Base-by-base conservation (phyloP, 2,113 vertebrate species). In the Desmodus rotundus region DNA sequence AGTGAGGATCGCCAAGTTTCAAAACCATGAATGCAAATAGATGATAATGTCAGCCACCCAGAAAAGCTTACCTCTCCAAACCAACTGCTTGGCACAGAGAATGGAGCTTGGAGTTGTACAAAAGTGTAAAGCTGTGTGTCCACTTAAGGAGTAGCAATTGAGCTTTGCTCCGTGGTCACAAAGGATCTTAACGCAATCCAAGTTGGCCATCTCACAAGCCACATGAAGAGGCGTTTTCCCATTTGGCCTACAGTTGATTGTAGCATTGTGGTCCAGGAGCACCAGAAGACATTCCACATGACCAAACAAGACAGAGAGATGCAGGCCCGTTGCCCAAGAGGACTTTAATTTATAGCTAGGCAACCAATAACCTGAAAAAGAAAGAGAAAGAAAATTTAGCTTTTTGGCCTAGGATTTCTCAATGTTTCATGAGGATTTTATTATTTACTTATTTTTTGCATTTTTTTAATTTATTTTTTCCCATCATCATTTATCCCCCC, bases 151-250 rank as follows among this genome's bases (percentile, higher is more conserved):
- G 92, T 99, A 98, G 87, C 98, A 98, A 96, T 99, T 99, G 93
- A 99, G 97, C 96, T 99, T 99, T 5, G 99, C 99, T 1, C 99
- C 99, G 0, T 99, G 98, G 80, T 98, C 98, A 96, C 99, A 98
- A 7, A 99, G 99, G 92, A 99, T 94, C 89, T 98, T 98, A 92
- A 99, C 99, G 2, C 98, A 99, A 70, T 99, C 99, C 0, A 98
- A 93, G 14, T 99, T 99, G 81, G 99, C 98, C 36, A 98, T 97
- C 82, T 99, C 98, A 70, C 99, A 99, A 15, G 99, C 99, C 58
- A 99, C 98, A 0, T 99, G 99, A 94, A 99, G 98, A 0, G 99
- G 99, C 0, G 99, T 99, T 98, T 99, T 99, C n/a, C 99, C 99
- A 0, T 99, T 99, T 74, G 99, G 99, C 95, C 98, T 99, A 68